Base-by-base conservation (phyloP, 2,113 vertebrate species). In the Larimichthys crocea region DNA sequence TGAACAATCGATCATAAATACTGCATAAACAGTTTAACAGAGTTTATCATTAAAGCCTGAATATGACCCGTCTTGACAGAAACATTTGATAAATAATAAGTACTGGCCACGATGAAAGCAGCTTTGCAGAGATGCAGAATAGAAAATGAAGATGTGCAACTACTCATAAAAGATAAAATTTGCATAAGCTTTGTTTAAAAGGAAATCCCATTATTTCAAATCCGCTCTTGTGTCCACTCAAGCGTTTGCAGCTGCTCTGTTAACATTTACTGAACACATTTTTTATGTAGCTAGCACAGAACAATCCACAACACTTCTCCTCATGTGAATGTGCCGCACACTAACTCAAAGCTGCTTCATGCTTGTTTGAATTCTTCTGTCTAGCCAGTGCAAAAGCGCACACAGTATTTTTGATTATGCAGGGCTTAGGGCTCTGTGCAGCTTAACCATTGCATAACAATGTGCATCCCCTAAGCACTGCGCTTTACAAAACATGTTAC, bases 361-460 rank as follows among this genome's bases (percentile, higher is more conserved):
- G 83, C 77, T 74, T 72, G 74, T 74, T 74, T 77, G 61, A 79
- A 60, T 86, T 70, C 73, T 10, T 68, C 67, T 55, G 10, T 17
- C 48, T 49, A 70, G 68, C 17, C 53, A 67, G 26, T 59, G 69
- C 76, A 76, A 66, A 75, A 46, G 68, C 44, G 9, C 57, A 59
- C 35, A 9, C 40, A 63, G 65, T 50, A 17, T 42, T 40, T 68
- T 70, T 79, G 31, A 76, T 79, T 65, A 68, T 74, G 76, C 78
- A 73, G 59, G 52, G 50, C 67, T 76, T 9, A 56, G 74, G 79
- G 24, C 56, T 75, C 60, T 57, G 71, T 35, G 72, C 55, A 61
- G 81, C 73, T 56, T 20, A 75, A 83, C 48, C 76, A 56, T 52
- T 67, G 79, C 78, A 73, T 83, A 81, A 87, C 83, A 79, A 84